These are phyloP conservation scores for Volucella inanis DNA, from an alignment of 2,888 invertebrate species.

Conservation along the genomic window DNA sequence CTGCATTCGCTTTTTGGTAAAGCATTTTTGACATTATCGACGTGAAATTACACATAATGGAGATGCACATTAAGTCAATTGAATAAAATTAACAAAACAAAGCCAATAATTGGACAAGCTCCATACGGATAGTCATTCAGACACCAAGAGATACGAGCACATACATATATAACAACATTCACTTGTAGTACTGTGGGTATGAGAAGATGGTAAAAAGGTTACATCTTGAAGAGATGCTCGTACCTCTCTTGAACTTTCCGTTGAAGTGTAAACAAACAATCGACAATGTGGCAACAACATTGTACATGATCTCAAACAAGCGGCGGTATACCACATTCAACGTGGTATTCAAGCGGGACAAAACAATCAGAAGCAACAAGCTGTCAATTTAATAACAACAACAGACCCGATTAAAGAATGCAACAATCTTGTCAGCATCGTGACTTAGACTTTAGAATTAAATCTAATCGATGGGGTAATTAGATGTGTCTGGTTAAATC, in stretches of 20 bases:
- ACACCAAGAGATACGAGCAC: too few relatives aligned
- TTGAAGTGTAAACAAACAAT: conserved; percentile 67
- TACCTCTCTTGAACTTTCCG: conserved; percentile 57
- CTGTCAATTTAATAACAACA: conserved; percentile 73
- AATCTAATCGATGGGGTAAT: conserved; percentile 67
- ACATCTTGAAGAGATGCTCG: conserved; percentile 23
- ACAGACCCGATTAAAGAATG: conserved; percentile 68
- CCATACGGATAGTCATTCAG: too few relatives aligned
- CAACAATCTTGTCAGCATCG: conserved; percentile 53
- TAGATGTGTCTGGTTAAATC: conserved; percentile 54
- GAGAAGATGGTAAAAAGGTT: conserved; percentile 13
- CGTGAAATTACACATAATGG: conserved; percentile 70
- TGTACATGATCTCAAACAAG: conserved; percentile 19
- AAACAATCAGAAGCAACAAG: conserved; percentile 68
- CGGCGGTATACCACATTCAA: not conserved
- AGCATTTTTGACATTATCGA: conserved; percentile 70
- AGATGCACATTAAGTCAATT: conserved; percentile 69
- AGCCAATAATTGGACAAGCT: conserved; percentile 48
- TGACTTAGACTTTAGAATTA: conserved; percentile 73
- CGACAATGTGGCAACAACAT: conserved; percentile 49
- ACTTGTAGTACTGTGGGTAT: not conserved
- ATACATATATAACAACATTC: not conserved
- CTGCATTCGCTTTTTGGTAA: conserved; percentile 5
- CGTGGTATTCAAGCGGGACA: not conserved
- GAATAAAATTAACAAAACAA: conserved; percentile 69